Evolutionary conservation across 2,888 invertebrate genomes (phyloP).

Genomic region (Eilema caniola): DNA sequence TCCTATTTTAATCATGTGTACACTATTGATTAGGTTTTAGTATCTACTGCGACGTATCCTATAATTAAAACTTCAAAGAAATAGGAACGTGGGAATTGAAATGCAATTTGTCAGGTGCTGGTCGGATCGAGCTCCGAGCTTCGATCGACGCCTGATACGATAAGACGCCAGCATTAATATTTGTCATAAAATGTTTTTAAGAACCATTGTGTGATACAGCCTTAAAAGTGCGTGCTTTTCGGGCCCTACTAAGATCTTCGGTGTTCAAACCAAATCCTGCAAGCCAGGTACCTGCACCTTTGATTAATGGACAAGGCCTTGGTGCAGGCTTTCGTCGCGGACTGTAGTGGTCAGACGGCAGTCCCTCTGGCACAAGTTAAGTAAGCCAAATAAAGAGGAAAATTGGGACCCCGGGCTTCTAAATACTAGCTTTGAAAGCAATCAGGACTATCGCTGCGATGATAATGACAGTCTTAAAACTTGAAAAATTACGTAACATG

Average conservation of each 20-base stretch:
- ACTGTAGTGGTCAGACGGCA: too few relatives aligned
- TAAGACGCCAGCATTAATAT: background rate
- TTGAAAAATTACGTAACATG: background rate
- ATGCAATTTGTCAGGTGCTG: background rate
- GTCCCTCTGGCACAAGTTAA: too few relatives aligned
- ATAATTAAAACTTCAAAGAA: background rate
- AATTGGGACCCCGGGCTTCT: too few relatives aligned
- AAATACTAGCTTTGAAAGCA: too few relatives aligned
- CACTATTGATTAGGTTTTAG: background rate
- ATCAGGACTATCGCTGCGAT: too few relatives aligned
- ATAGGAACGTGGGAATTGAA: background rate
- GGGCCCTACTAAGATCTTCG: too few relatives aligned
- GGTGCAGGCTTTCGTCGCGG: too few relatives aligned
- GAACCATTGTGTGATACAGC: background rate
- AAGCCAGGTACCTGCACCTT: too few relatives aligned
- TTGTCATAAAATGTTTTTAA: background rate
- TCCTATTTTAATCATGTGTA: background rate
- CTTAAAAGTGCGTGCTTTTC: too few relatives aligned
- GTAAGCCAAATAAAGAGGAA: too few relatives aligned
- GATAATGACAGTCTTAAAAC: background rate
- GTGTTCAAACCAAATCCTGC: too few relatives aligned
- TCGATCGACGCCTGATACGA: background rate
- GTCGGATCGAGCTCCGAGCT: background rate
- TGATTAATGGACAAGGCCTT: too few relatives aligned
- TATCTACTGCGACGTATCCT: background rate